Evolutionary conservation across 2,113 vertebrate species (phyloP).

Genomic region (Uria lomvia): DNA sequence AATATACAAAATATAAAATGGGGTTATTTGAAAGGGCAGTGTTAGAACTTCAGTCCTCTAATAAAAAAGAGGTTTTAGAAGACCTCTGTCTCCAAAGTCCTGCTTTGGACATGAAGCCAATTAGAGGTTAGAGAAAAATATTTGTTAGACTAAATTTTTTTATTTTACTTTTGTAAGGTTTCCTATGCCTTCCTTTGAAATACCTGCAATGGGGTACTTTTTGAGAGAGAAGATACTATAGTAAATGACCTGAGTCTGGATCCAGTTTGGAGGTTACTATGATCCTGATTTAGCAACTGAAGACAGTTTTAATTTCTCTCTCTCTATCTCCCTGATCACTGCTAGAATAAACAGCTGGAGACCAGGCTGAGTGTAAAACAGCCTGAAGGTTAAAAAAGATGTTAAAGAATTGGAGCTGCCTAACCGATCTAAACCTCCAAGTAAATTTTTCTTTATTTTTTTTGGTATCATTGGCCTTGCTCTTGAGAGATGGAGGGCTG

Average conservation of each 20-base stretch:
- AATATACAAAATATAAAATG: too few relatives aligned
- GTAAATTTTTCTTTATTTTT: not conserved
- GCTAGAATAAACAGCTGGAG: not conserved
- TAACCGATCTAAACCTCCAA: not conserved
- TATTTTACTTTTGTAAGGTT: not conserved
- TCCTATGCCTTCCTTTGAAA: not conserved
- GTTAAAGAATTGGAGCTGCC: not conserved
- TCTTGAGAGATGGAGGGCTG: not conserved
- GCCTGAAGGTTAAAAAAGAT: not conserved
- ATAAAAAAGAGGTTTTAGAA: not conserved
- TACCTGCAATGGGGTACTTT: not conserved
- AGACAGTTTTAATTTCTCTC: not conserved
- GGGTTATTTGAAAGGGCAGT: not conserved
- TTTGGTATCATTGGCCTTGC: not conserved
- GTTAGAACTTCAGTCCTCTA: not conserved
- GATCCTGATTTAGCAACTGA: not conserved
- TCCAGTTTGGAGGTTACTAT: not conserved
- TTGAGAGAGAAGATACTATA: not conserved
- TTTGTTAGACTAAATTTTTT: not conserved
- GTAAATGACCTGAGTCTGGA: not conserved
- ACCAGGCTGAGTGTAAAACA: not conserved
- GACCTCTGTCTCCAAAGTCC: not conserved
- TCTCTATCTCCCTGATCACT: not conserved
- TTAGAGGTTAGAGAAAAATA: not conserved
- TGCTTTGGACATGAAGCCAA: not conserved